Evolutionary conservation across 2,797 vertebrate genomes (phyloP), one percentile per base, ranked within the genome.

Genomic region (Pempheris klunzingeri): DNA sequence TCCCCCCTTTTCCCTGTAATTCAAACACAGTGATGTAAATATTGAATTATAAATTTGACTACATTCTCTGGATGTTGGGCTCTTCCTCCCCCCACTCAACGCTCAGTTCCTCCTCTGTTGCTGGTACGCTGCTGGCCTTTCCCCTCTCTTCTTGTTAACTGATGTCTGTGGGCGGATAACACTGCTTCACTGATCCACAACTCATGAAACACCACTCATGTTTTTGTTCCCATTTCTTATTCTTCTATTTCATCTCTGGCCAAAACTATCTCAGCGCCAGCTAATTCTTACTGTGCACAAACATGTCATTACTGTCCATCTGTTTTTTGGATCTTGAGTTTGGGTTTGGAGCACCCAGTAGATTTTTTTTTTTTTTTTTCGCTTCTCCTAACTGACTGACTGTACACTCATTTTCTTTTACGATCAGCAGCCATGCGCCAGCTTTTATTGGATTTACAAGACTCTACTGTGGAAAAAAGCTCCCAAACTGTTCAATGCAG

Each of bases 111-210:
- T 81, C 71, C 71, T 86, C 72, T 82, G 81, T 68, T 80, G 84
- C 85, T 88, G 84, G 72, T 88, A n/a, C 22, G 72, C 88, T 84
- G 86, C 80, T 91, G 91, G 84, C 91, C 90, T 91, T 91, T 90
- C 85, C 85, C 86, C 89, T 91, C 85, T 76, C 79, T 73, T 72
- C 89, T 86, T 72, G 90, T 90, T 90, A 88, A 86, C 88, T 74
- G 81, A 88, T 87, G 84, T 91, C 88, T 81, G 91, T 93, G 88
- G 92, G 92, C 78, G 80, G 87, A 84, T 58, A 86, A 83, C 74
- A 46, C 84, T 28, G 88, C 90, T 90, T 82, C 87, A 93, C 87
- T 92, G 88, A 90, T 88, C 88, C 85, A 89, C 90, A 82, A 87
- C 90, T 86, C 87, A 68, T 85, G 61, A 84, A 90, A 80, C 54